Conservation (phyloP, 2,888 invertebrate genomes). For the Drosophila mayaguana region DNA sequence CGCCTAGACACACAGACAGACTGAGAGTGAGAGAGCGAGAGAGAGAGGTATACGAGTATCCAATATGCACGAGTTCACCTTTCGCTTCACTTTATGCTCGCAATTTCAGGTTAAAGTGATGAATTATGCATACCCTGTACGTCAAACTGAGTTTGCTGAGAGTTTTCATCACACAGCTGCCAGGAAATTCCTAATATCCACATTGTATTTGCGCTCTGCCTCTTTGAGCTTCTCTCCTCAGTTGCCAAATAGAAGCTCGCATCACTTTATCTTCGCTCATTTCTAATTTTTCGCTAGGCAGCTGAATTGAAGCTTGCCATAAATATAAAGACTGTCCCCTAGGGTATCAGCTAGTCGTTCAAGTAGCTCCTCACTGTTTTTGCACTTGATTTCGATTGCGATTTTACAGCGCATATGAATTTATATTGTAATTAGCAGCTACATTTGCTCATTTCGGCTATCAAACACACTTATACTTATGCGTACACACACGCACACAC, state of each 20-base stretch:
- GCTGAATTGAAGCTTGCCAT: no score
- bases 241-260: no score
- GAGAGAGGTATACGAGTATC: not conserved
- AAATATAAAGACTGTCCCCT: no score
- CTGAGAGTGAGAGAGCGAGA: slow-evolving; percentile 5
- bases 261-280: no score
- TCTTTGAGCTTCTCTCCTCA: no score
- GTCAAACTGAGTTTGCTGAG: not conserved
- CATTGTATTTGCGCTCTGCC: no score
- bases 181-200: no score
- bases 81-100: slow-evolving; percentile 44
- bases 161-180: not conserved
- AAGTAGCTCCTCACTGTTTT: not conserved
- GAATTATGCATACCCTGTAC: slow-evolving; percentile 32
- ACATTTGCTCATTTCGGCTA: slow-evolving; percentile 1
- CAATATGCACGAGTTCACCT: slow-evolving; percentile 52
- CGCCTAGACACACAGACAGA: not conserved
- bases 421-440: slow-evolving; percentile 3
- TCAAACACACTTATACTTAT: slow-evolving; percentile 1
- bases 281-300: no score
- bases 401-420: slow-evolving; percentile 14
- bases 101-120: slow-evolving; percentile 39
- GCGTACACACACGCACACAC: not conserved
- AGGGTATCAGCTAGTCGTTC: slow-evolving; percentile 5
- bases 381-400: slow-evolving; percentile 8